A percentile compares a stretch with the other conserved stretches of the same genome.
Evolutionary conservation across 2,888 invertebrate species (phyloP).

Genomic region (Amblyjoppa proteus): DNA sequence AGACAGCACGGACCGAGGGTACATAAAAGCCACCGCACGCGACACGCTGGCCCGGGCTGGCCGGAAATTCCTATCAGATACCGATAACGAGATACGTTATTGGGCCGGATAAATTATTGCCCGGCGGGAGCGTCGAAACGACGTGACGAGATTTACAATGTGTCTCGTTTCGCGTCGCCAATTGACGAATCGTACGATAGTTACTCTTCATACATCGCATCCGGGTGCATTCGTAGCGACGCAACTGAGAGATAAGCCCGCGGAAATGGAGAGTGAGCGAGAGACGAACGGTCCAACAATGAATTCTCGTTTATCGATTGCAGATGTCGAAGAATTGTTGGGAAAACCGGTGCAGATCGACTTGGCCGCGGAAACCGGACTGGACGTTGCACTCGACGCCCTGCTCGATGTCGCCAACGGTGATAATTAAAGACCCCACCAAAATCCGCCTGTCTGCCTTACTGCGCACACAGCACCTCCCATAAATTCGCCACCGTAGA

Average conservation of each 20-base stretch:
- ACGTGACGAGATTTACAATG: conserved; percentile 74
- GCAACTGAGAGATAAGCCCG: conserved; percentile 4
- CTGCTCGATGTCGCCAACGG: conserved; percentile 90
- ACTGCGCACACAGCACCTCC: neutral
- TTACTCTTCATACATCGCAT: conserved; percentile 15
- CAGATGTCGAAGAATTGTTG: conserved; percentile 91
- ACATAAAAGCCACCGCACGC: neutral
- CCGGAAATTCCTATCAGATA: conserved; percentile 69
- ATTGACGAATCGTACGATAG: conserved; percentile 52
- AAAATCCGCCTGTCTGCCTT: neutral
- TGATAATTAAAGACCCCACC: conserved; percentile 81
- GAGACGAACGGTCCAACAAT: conserved; percentile 35
- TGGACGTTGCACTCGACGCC: conserved; percentile 91
- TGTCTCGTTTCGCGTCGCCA: conserved; percentile 27
- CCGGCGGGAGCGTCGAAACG: conserved; percentile 57
- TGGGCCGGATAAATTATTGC: conserved; percentile 72
- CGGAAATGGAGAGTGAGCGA: neutral
- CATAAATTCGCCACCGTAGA: neutral
- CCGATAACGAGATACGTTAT: conserved; percentile 72
- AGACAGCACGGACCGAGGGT: neutral
- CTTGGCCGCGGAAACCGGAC: conserved; percentile 90
- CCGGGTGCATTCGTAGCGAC: neutral
- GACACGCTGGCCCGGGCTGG: conserved; percentile 16
- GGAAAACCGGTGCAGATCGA: conserved; percentile 92
- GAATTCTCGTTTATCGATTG: conserved; percentile 71